A percentile compares a stretch with the other conserved stretches of the same genome.
phyloP scores from a whole-genome alignment of 2,113 vertebrate species.

The Ammodytes dubius region DNA sequence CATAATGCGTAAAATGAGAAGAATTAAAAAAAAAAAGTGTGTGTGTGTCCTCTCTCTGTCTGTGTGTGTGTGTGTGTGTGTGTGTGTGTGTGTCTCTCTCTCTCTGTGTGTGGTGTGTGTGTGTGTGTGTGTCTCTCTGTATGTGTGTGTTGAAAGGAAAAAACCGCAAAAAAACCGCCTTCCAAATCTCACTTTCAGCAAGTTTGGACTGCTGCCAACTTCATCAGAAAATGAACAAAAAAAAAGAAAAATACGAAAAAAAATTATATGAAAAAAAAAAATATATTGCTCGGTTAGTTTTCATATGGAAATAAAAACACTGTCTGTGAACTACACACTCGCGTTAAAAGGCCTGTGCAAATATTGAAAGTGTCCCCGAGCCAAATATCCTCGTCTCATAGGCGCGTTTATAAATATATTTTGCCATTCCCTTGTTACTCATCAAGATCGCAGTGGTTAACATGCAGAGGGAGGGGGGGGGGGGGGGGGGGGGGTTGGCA shows the following conservation, averaged over 20 bases:
- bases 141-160: background rate
- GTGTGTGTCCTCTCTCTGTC: too few species aligned
- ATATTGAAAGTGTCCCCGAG: constrained; percentile 64
- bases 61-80: too few species aligned
- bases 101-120: too few species aligned
- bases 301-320: constrained; percentile 45
- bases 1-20: constrained; percentile 54
- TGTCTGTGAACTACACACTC: constrained; percentile 65
- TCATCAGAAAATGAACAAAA: constrained; percentile 75
- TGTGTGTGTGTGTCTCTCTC: too few species aligned
- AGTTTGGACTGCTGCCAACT: constrained; percentile 78
- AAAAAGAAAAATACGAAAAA: constrained; percentile 50
- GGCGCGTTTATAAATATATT: constrained; percentile 36
- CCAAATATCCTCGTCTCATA: constrained; percentile 57
- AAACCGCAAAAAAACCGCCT: constrained; percentile 21
- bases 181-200: constrained; percentile 75
- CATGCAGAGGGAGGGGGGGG: constrained; percentile 8
- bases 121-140: too few species aligned
- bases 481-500: constrained; percentile 28
- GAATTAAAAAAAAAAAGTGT: too few species aligned
- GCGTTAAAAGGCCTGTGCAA: constrained; percentile 65
- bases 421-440: constrained; percentile 55
- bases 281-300: constrained; percentile 30
- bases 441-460: constrained; percentile 67
- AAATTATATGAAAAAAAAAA: constrained; percentile 56